Percentiles rank a stretch among this genome's conserved stretches.
phyloP scores from a whole-genome alignment of 2,113 vertebrate species.

The Calypte anna region DNA sequence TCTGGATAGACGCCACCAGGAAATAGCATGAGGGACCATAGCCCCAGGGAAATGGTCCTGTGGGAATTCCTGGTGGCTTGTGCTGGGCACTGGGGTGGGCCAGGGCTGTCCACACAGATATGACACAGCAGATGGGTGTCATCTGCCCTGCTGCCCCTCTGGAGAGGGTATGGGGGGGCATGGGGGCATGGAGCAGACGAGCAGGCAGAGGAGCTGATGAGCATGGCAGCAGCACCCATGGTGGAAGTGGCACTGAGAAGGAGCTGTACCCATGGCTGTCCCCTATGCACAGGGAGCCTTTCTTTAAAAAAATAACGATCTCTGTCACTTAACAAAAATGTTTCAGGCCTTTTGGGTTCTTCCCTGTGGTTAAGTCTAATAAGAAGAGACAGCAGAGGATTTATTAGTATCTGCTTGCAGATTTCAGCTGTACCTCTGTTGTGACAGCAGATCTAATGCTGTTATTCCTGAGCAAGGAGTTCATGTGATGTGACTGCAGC shows the following conservation, averaged over 20 bases:
- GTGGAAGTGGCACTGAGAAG: background rate
- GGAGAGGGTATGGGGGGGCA: too few relatives aligned
- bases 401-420: background rate
- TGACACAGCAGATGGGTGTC: background rate
- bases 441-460: background rate
- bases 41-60: background rate
- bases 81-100: background rate
- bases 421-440: background rate
- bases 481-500: background rate
- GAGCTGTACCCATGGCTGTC: background rate
- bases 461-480: background rate
- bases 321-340: background rate
- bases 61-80: background rate
- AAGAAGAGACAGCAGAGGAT: conserved; percentile 6
- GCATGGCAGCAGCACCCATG: background rate
- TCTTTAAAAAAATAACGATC: background rate
- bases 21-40: background rate
- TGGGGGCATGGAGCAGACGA: background rate
- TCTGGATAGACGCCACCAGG: conserved; percentile 9
- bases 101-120: background rate
- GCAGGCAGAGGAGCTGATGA: background rate
- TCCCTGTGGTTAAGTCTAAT: background rate
- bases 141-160: background rate
- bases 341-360: conserved; percentile 3
- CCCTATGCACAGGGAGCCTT: accelerated